Evolutionary conservation across 1,140 invertebrate genomes (phyloP), one percentile per base, ranked within the genome.

Genomic region (Neuroterus valhalla): DNA sequence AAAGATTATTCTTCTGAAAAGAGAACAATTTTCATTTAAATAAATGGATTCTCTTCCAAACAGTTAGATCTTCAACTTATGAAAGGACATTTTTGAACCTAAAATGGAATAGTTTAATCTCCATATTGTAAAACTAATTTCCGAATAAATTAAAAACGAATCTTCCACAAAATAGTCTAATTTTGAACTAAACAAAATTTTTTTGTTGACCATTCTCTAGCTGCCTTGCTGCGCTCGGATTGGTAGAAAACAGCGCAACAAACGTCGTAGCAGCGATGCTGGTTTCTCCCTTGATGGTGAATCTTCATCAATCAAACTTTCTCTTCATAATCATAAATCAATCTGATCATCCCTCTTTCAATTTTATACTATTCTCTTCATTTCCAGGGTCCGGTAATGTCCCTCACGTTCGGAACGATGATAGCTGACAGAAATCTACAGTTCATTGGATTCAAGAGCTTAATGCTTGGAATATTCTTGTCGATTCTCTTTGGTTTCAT

Each of bases 241-340:
- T 97, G 43, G 91, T 95, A 3, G 96, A 97, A 85, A 94, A 96
- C 84, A 96, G 93, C 75, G 93, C 95, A 2, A 94, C 96, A 1
- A 94, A 96, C 82, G 93, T 97, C 69, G 95, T 96, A 26, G 96
- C 96, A 17, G 95, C 95, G 55, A 97, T 97, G 96, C 89, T 97
- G 75, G 94, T 97, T 2, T 96, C 96, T 1, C 96, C 96, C 0
- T 90, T 97, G 3, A 97, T 97, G 96, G 93, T 90, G 10, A 38
- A 38, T 38, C 31, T 38, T 5, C 31, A 38, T 38, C 10, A 38
- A 38, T 1, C 5, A 38, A 38, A 38, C 10, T 8, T 38, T 38
- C 10, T 38, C 31, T 38, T 38, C 5, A 38, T 38, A 38, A 38
- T 38, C 31, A 8, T 38, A 8, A 1, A 6, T 38, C 6, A 38